Conservation (phyloP, 2,888 invertebrate species). For the Hermaeophaga mercurialis region DNA sequence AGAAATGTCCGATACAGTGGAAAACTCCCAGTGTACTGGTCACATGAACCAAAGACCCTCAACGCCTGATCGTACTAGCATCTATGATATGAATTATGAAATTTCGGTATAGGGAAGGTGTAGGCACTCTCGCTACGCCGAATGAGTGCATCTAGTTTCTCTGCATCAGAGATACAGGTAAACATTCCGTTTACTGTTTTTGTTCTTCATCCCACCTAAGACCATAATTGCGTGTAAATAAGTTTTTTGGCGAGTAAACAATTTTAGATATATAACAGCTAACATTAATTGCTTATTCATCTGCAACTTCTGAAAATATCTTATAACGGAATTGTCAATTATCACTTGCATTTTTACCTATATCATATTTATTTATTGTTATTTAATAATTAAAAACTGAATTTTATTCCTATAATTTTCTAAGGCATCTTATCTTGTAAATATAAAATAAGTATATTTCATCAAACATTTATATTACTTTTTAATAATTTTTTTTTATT, state of each 20-base stretch:
- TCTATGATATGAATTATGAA: constrained; percentile 94
- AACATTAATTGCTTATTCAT: too few species aligned
- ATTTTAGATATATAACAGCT: neutral
- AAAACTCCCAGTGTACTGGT: constrained; percentile 54
- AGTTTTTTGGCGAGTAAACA: neutral
- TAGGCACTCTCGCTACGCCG: constrained; percentile 54
- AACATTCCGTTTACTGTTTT: constrained; percentile 45
- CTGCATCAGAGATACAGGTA: constrained; percentile 53
- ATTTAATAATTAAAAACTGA: too few species aligned
- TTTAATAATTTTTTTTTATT: too few species aligned
- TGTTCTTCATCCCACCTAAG: constrained; percentile 22
- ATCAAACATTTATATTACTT: too few species aligned
- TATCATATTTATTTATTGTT: too few species aligned
- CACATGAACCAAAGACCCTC: constrained; percentile 56
- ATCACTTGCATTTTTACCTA: too few species aligned
- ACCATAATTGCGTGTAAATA: constrained; percentile 25
- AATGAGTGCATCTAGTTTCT: constrained; percentile 54
- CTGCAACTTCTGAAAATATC: too few species aligned
- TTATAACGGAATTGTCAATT: too few species aligned
- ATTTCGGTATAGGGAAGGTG: constrained; percentile 83
- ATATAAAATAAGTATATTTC: too few species aligned
- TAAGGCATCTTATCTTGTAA: too few species aligned
- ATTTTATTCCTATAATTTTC: too few species aligned
- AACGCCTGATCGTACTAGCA: constrained; percentile 84
- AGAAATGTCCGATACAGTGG: constrained; percentile 84